phyloP scores from a whole-genome alignment of 2,888 invertebrate genomes.

The Cryptus armator region DNA sequence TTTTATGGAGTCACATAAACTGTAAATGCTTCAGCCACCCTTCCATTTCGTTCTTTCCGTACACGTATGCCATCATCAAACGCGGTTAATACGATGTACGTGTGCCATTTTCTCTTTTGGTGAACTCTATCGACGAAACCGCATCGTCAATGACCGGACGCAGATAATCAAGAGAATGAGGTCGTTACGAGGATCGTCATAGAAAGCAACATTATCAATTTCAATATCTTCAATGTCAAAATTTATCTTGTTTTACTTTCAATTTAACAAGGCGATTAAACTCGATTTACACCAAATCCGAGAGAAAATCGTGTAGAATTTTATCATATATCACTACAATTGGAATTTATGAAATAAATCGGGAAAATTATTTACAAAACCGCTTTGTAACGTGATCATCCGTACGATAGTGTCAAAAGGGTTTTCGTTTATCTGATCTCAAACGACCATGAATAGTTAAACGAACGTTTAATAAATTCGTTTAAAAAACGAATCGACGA shows the following conservation, averaged over 20 bases:
- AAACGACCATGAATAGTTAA: not conserved
- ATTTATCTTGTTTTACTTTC: too few species aligned
- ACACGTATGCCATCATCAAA: not conserved
- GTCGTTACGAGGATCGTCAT: too few species aligned
- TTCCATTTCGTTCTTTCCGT: conserved; percentile 2
- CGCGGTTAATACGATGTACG: not conserved
- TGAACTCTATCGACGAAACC: not conserved
- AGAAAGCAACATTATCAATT: too few species aligned
- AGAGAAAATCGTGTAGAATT: too few species aligned
- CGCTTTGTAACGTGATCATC: too few species aligned
- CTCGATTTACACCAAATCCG: too few species aligned
- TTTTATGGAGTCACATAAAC: conserved; percentile 35
- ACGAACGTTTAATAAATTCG: not conserved
- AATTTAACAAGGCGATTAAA: too few species aligned
- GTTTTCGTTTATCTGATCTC: not conserved
- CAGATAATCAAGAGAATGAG: not conserved
- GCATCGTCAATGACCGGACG: not conserved
- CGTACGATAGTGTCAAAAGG: not conserved
- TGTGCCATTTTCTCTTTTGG: not conserved
- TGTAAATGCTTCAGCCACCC: not conserved
- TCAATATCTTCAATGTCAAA: too few species aligned
- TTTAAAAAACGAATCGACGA: not conserved
- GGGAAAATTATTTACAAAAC: too few species aligned
- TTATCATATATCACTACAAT: too few species aligned
- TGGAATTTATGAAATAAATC: too few species aligned